phyloP scores from a whole-genome alignment of 1,140 invertebrate genomes.

The Apis cerana region DNA sequence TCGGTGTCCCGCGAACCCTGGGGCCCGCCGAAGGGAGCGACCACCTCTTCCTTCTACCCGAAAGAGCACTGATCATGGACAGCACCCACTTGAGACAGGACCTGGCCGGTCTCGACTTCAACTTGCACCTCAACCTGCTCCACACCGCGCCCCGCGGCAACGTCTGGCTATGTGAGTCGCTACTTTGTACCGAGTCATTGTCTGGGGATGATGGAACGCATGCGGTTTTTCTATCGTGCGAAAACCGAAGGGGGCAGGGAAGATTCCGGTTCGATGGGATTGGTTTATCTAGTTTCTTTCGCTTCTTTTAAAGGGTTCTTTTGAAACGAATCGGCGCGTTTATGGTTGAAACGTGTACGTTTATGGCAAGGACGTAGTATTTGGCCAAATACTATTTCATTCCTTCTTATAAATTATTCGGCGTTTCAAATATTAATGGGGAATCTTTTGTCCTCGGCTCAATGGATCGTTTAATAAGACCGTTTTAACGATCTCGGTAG shows the following conservation, averaged over 20 bases:
- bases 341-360: neutral
- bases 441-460: neutral
- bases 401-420: neutral
- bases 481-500: neutral
- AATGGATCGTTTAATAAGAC: neutral
- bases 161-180: conserved; percentile 84
- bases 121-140: conserved; percentile 81
- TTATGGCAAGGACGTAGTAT: neutral
- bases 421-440: neutral
- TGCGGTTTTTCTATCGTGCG: neutral
- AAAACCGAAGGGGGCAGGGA: neutral
- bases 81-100: conserved; percentile 82
- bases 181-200: conserved; percentile 10
- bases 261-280: conserved; percentile 9
- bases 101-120: conserved; percentile 83
- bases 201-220: neutral
- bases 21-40: conserved; percentile 83
- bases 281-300: neutral
- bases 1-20: conserved; percentile 73
- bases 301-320: neutral
- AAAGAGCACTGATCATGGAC: conserved; percentile 84
- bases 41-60: conserved; percentile 83
- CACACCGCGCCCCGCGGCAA: conserved; percentile 83
- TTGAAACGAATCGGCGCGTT: neutral
- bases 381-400: neutral